Evolutionary conservation across 92 coral and sea anemone genomes (phyloP), one percentile per base, ranked within the genome.

Genomic region (Muricea muricata): DNA sequence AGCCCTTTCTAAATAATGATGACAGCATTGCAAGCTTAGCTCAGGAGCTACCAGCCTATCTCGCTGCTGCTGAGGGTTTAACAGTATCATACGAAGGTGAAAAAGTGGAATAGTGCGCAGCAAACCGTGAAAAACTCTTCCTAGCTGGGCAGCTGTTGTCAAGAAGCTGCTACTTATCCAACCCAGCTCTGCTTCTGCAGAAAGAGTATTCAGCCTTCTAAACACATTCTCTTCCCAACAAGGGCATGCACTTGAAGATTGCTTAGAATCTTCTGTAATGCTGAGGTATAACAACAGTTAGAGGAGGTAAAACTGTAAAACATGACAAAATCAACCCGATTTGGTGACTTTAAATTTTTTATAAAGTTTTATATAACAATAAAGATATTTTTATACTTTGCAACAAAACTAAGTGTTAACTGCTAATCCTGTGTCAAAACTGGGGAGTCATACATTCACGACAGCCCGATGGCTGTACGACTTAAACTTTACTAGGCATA

Each of bases 31-130:
- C 87, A 82, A 85, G 85, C 87, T 75, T 91, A 84, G 90, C 92
- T 86, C 35, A 85, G 75, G 92, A 85, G 85, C 86, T 80, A 79
- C 94, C 94, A 52, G 77, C 52, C 81, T 85, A 91, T 29, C 88
- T 88, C 68, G 86, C 92, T 75, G 86, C 86, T 3, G 92, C 88
- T 68, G 93, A 87, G 83, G 93, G 93, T 87, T 87, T 84, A 77
- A 82, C 80, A 82, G 76, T 86, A 78, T 69, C 41, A 90, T 21
- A 67, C 78, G 90, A 82, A 79, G 93, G 82, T 58, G 90, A 82
- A 13, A 87, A 75, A 81, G 52, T 80, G 46, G 24, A 20, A 3
- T 56, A 70, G 68, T 50, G 71, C 70, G 70, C 83, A 9, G 71
- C 83, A 52, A 42, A n/a, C 52, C 41, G 65, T 10, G 13, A n/a